These are phyloP conservation scores for Helicolenus hilgendorfi DNA, from an alignment of 2,797 vertebrate genomes.

Conservation along the genomic window DNA sequence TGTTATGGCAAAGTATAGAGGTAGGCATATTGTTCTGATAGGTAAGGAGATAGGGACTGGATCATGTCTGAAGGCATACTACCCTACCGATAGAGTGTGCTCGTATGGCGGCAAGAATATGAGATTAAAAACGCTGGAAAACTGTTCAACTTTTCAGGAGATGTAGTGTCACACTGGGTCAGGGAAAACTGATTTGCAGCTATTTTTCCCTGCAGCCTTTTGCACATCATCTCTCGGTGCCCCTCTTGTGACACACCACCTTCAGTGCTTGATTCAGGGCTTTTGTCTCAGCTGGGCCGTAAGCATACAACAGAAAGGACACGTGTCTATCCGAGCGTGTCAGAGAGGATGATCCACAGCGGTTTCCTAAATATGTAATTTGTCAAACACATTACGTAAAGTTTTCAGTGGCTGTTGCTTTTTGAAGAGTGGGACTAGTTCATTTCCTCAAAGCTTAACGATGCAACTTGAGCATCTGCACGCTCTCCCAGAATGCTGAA, in stretches of 20 bases:
- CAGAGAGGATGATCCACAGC: background rate
- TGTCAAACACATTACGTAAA: conserved; percentile 23
- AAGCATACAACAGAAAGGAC: background rate
- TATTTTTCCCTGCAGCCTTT: background rate
- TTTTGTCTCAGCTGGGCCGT: background rate
- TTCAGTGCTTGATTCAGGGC: background rate
- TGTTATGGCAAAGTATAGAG: background rate
- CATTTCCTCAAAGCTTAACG: conserved; percentile 67
- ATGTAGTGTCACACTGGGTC: background rate
- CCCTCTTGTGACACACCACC: background rate
- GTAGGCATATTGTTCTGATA: background rate
- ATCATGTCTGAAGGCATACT: background rate
- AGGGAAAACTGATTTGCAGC: background rate
- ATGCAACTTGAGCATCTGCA: conserved; percentile 81
- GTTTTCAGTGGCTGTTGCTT: conserved; percentile 23
- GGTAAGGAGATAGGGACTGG: background rate
- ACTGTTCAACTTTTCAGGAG: background rate
- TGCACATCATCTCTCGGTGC: background rate
- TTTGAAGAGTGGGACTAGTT: conserved; percentile 37
- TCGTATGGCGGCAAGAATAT: background rate
- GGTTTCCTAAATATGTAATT: conserved; percentile 30
- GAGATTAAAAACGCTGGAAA: background rate
- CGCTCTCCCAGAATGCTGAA: conserved; percentile 78
- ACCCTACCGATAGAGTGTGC: background rate
- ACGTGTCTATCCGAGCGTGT: background rate